Evolutionary conservation across 1,140 invertebrate genomes (phyloP).

Genomic region (Magallana ariakensis): DNA sequence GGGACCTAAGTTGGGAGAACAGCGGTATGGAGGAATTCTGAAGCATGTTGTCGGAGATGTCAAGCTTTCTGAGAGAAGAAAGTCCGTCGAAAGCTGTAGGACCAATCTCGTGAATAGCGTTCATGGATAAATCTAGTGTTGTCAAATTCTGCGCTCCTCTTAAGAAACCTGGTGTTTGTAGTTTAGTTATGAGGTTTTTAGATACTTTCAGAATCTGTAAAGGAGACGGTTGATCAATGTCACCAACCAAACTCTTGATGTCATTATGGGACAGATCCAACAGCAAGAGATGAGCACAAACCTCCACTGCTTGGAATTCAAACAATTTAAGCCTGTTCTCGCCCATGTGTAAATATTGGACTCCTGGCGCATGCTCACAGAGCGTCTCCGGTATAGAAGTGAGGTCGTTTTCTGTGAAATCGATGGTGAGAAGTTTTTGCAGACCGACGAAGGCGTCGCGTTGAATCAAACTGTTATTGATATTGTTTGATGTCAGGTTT

Average conservation of each 20-base stretch:
- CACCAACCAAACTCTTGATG: conserved; percentile 22
- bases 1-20: background rate
- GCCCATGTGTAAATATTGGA: conserved; percentile 33
- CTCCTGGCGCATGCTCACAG: background rate
- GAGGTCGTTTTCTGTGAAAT: conserved; percentile 51
- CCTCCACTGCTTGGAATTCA: conserved; percentile 33
- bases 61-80: background rate
- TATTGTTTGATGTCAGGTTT: conserved; percentile 42
- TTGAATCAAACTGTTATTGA: conserved; percentile 32
- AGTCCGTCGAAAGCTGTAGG: conserved; percentile 47
- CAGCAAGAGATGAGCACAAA: conserved; percentile 5
- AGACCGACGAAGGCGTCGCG: conserved; percentile 42
- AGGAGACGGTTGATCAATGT: background rate
- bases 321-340: conserved; percentile 32
- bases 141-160: background rate
- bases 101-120: conserved; percentile 19
- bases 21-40: background rate
- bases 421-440: conserved; percentile 26
- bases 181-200: conserved; percentile 1
- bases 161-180: background rate
- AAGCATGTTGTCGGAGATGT: conserved; percentile 39
- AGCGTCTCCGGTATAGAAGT: conserved; percentile 36
- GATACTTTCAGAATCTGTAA: conserved; percentile 11
- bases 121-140: conserved; percentile 48
- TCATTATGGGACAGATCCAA: conserved; percentile 45